phyloP scores from a whole-genome alignment of 2,113 vertebrate species.

The Petroica traversi region DNA sequence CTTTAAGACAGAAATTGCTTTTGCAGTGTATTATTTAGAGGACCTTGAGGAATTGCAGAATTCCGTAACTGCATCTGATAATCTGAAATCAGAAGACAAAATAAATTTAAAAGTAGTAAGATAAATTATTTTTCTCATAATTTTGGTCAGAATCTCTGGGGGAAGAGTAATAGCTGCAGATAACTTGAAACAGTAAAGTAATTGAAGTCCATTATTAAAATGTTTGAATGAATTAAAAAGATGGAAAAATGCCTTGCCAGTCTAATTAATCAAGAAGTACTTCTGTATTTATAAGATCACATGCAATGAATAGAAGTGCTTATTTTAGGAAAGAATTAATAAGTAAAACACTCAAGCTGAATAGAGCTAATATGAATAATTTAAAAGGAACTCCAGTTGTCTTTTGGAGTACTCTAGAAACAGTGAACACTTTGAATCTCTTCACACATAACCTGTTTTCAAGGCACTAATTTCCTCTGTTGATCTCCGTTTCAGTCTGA shows the following conservation, averaged over 20 bases:
- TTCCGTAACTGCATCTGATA: background rate
- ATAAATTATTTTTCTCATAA: background rate
- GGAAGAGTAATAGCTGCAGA: background rate
- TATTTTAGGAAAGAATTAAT: background rate
- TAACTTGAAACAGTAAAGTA: background rate
- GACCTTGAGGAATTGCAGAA: background rate
- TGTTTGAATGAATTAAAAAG: background rate
- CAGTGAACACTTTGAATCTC: background rate
- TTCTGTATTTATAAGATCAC: background rate
- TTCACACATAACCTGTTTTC: background rate
- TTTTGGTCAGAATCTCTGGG: background rate
- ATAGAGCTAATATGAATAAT: background rate
- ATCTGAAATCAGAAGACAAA: background rate
- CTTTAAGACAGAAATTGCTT: background rate
- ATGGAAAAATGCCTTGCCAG: background rate
- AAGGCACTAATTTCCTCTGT: background rate
- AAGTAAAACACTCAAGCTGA: background rate
- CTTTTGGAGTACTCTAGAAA: background rate
- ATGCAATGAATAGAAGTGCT: background rate
- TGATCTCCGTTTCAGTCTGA: background rate
- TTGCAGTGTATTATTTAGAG: background rate
- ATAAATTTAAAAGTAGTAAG: background rate
- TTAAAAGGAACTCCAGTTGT: background rate
- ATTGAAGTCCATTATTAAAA: background rate
- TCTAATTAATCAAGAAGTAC: background rate